These are phyloP conservation scores for Dimorphilus gyrociliatus DNA, from an alignment of 2,888 invertebrate genomes.

Conservation along the genomic window DNA sequence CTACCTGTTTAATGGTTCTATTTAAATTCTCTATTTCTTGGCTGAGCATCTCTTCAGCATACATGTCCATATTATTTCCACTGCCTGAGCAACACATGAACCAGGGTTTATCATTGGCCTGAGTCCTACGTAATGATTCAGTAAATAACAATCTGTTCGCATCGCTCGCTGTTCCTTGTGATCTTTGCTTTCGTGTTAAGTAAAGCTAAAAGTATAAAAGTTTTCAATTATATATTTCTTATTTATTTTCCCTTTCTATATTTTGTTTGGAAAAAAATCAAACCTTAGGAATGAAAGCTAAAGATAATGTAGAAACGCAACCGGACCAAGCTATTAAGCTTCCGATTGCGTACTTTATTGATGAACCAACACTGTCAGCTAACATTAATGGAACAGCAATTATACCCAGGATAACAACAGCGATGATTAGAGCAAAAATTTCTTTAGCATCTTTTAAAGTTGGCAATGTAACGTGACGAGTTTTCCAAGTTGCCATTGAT, in stretches of 20 bases:
- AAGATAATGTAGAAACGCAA: conserved; percentile 5
- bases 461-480: conserved; percentile 9
- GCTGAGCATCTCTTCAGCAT: conserved; percentile 9
- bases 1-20: conserved; percentile 9
- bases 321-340: conserved; percentile 6
- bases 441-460: conserved; percentile 7
- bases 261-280: not conserved
- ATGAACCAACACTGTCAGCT: not conserved
- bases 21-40: conserved; percentile 10
- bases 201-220: conserved; percentile 2
- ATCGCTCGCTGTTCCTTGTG: not conserved
- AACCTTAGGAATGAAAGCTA: conserved; percentile 10
- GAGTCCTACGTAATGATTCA: conserved; percentile 9
- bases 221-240: not conserved
- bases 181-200: conserved; percentile 1
- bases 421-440: conserved; percentile 4
- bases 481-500: conserved; percentile 8
- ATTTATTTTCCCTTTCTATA: not conserved
- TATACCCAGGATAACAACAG: conserved; percentile 6
- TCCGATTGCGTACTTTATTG: conserved; percentile 5
- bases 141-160: conserved; percentile 7
- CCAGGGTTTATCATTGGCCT: conserved; percentile 6
- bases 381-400: conserved; percentile 7
- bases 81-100: conserved; percentile 5
- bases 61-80: conserved; percentile 6